Percentiles rank a stretch among this genome's conserved stretches.
phyloP scores from a whole-genome alignment of 2,888 invertebrate species.

The Acanthosepion lycidas region DNA sequence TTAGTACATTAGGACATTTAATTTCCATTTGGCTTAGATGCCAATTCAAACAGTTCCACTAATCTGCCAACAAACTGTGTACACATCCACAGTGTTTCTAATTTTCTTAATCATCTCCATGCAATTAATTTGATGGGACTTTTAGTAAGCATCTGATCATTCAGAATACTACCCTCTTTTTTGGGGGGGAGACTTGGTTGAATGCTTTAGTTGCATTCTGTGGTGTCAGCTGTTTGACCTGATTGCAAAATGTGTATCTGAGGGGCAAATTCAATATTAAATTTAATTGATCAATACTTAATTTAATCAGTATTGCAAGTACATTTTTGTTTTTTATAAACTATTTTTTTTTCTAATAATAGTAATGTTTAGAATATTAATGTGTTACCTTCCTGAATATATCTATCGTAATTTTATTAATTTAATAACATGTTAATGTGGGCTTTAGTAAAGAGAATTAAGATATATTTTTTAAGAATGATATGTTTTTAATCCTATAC shows the following conservation, averaged over 20 bases:
- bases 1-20: neutral
- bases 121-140: neutral
- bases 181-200: neutral
- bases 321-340: neutral
- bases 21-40: conserved; percentile 33
- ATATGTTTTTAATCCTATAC: too few relatives aligned
- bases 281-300: neutral
- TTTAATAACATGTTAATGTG: too few relatives aligned
- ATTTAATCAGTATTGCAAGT: neutral
- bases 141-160: neutral
- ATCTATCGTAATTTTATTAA: too few relatives aligned
- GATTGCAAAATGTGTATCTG: neutral
- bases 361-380: too few relatives aligned
- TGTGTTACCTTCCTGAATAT: neutral
- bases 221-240: neutral
- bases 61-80: neutral
- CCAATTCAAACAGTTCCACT: neutral
- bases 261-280: neutral
- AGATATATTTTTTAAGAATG: too few relatives aligned
- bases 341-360: neutral
- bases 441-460: too few relatives aligned
- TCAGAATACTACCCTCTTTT: neutral
- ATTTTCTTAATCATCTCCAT: neutral
- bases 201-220: neutral
- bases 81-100: neutral